These are phyloP conservation scores for Istiophorus platypterus DNA, from an alignment of 2,113 vertebrate genomes.

Conservation along the genomic window DNA sequence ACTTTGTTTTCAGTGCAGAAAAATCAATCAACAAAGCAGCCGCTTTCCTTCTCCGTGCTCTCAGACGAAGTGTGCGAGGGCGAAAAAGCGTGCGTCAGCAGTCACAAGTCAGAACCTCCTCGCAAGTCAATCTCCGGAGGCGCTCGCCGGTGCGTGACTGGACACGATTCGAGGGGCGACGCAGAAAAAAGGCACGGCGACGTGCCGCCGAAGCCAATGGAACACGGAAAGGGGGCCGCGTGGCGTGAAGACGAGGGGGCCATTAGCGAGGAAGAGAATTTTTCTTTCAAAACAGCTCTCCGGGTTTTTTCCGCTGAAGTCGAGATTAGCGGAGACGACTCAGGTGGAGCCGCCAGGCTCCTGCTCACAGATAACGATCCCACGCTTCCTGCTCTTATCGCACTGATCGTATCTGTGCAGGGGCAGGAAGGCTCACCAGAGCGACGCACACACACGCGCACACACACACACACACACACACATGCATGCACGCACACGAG, in stretches of 20 bases:
- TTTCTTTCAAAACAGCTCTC: neutral
- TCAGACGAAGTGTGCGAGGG: neutral
- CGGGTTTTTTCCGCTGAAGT: neutral
- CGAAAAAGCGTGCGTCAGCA: neutral
- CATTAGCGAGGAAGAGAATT: neutral
- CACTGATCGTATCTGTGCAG: constrained; percentile 48
- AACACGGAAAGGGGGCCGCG: neutral
- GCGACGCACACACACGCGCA: constrained; percentile 18
- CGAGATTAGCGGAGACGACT: constrained; percentile 32
- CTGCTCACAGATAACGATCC: constrained; percentile 49
- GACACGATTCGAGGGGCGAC: neutral
- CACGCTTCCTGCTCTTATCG: constrained; percentile 54
- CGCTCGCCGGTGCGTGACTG: neutral
- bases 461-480: constrained; percentile 11
- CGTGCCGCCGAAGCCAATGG: neutral
- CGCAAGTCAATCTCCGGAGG: neutral
- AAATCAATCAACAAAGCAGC: neutral
- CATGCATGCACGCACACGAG: too few species aligned
- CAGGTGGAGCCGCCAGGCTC: constrained; percentile 33
- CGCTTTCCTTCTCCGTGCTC: neutral
- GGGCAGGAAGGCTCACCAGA: neutral
- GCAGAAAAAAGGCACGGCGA: neutral
- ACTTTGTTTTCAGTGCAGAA: neutral
- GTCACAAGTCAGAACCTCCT: neutral
- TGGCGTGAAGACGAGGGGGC: neutral